Percentiles rank a stretch among this genome's conserved stretches.
These are phyloP conservation scores for Calypte anna DNA, from an alignment of 2,113 vertebrate species.

Conservation along the genomic window DNA sequence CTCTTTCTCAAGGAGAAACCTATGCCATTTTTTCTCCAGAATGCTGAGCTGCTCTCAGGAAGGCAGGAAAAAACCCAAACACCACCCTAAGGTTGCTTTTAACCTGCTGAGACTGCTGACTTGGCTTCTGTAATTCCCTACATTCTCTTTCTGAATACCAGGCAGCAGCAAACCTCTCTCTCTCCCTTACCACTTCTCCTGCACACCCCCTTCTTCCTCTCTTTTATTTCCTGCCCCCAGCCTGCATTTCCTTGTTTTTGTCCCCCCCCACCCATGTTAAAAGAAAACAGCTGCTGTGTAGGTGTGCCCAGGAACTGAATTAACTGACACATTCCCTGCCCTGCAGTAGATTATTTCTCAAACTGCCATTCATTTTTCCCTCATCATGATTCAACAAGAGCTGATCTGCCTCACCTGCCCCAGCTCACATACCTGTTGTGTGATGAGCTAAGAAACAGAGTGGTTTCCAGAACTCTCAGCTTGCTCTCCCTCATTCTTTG, in stretches of 20 bases:
- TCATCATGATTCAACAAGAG: rapidly evolving
- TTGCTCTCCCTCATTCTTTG: rapidly evolving
- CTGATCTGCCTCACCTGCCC: neutral
- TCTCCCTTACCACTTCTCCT: neutral
- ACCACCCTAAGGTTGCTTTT: neutral
- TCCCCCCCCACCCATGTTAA: rapidly evolving
- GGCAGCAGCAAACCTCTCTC: rapidly evolving
- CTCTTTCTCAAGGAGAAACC: neutral
- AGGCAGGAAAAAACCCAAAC: neutral
- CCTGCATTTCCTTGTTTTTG: neutral
- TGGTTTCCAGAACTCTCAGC: rapidly evolving
- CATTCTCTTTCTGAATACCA: neutral
- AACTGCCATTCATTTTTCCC: neutral
- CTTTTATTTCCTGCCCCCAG: neutral
- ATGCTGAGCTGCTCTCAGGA: neutral
- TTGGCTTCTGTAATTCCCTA: rapidly evolving
- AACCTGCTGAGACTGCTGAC: rapidly evolving
- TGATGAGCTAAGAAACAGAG: neutral
- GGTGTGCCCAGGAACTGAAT: neutral
- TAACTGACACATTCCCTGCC: neutral
- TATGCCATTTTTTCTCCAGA: neutral
- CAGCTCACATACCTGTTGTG: neutral
- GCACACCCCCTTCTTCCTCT: neutral
- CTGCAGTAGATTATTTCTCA: neutral
- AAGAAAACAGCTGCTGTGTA: neutral